Percentiles rank a stretch among this genome's conserved stretches.
phyloP scores from a whole-genome alignment of 2,797 vertebrate species.

The Kryptolebias ocellatus region DNA sequence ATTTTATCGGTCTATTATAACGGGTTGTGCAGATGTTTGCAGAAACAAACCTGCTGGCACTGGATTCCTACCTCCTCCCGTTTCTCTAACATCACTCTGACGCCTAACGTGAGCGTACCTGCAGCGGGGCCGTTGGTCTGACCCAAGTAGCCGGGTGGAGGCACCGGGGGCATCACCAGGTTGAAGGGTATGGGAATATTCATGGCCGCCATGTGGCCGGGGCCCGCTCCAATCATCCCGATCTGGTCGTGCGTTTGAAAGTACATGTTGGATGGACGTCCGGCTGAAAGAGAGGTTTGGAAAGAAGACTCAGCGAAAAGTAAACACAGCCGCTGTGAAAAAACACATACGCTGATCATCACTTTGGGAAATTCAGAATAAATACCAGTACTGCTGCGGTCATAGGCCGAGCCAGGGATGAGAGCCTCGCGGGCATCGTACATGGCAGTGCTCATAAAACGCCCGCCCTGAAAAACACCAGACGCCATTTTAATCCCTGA shows the following conservation, averaged over 20 bases:
- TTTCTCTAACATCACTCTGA: too few species aligned
- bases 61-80: too few species aligned
- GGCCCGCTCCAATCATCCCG: slow-evolving; percentile 95
- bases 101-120: slow-evolving; percentile 74
- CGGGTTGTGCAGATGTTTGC: too few species aligned
- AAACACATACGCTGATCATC: background rate
- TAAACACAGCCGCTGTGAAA: background rate
- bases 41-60: too few species aligned
- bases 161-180: slow-evolving; percentile 98
- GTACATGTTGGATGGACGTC: slow-evolving; percentile 97
- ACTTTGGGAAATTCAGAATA: background rate
- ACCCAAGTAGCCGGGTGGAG: slow-evolving; percentile 92
- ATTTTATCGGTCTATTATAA: too few species aligned
- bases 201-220: slow-evolving; percentile 93
- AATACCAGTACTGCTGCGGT: slow-evolving; percentile 92
- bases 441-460: slow-evolving; percentile 99
- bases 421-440: slow-evolving; percentile 97
- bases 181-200: slow-evolving; percentile 99
- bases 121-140: slow-evolving; percentile 93
- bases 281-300: slow-evolving; percentile 60
- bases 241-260: slow-evolving; percentile 99
- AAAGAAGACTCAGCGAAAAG: background rate
- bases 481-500: background rate
- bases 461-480: slow-evolving; percentile 86
- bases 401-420: slow-evolving; percentile 97